Base-by-base conservation (phyloP, 2,888 invertebrate genomes). In the Hydriomena furcata region DNA sequence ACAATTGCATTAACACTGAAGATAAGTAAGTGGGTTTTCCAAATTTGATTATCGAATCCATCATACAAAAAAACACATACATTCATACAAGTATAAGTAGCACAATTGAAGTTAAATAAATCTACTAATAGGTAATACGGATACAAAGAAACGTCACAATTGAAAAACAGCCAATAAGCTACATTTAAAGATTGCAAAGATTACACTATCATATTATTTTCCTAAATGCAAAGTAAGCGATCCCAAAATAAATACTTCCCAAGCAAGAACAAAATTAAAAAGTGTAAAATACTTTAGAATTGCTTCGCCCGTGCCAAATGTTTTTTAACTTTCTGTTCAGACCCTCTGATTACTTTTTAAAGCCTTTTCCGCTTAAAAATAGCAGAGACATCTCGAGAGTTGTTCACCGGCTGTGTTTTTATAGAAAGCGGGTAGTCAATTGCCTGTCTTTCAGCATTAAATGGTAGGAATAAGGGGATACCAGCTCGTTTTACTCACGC, bases 291-390 rank as follows among this genome's bases (percentile, higher is more conserved):
- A 79, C 75, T 78, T 78, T 66, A 77, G 75, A 82, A 85, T 81
- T 71, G 77, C 77, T 64, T 66, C 65, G 63, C 58, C 62, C 68
- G 58, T 52, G 80, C 79, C 75, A 84, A 87, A 82, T 78, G 81
- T 76, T 78, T 73, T n/a, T 69, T 59, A 76, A 80, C 73, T 77
- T 73, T 75, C 71, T 58, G 63, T 74, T 76, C 75, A 68, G 66
- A 71, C 79, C 76, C 81, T 79, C 77, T 84, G 85, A 88, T 87
- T 88, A 84, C 82, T 76, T 87, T 82, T 83, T 81, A 82, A 85
- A 74, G 78, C 76, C 77, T 74, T 83, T 79, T 75, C 61, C 66
- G 70, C 71, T 80, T 80, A 75, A 76, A 78, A 82, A 79, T 73
- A 70, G 75, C 77, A 73, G 59, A 77, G 77, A 77, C 79, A 80